Evolutionary conservation across 2,888 invertebrate species (phyloP).

Genomic region (Drosophila imparisetae): DNA sequence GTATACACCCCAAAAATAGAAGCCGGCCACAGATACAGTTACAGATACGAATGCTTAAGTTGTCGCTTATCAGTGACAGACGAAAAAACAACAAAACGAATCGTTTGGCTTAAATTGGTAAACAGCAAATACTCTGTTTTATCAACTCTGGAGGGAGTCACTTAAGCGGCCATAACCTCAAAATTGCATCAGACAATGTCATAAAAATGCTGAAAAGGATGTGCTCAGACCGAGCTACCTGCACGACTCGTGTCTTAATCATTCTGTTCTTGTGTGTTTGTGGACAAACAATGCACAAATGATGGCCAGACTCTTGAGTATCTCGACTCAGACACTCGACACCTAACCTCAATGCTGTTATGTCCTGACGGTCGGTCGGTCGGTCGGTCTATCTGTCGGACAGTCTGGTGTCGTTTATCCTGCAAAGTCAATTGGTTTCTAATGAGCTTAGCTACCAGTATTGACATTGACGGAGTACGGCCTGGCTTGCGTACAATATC

Average conservation of each 20-base stretch:
- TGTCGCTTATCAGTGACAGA: constrained; percentile 38
- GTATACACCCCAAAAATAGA: constrained; percentile 5
- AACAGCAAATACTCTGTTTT: constrained; percentile 14
- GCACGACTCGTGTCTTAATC: constrained; percentile 45
- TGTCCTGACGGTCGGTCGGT: neutral
- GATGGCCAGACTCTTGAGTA: constrained; percentile 54
- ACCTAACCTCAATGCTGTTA: neutral
- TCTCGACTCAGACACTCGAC: constrained; percentile 1
- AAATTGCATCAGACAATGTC: constrained; percentile 47
- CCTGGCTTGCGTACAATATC: neutral
- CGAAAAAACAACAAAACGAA: constrained; percentile 6
- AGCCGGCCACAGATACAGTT: constrained; percentile 15
- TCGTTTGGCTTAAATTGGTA: constrained; percentile 27
- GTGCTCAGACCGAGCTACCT: constrained; percentile 35
- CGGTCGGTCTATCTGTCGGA: constrained; percentile 13
- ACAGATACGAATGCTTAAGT: constrained; percentile 32
- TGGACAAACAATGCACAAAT: constrained; percentile 54
- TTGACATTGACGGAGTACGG: constrained; percentile 23
- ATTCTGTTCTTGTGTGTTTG: constrained; percentile 28
- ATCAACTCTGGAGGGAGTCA: constrained; percentile 15
- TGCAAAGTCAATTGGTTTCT: constrained; percentile 74
- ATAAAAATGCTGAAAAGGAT: constrained; percentile 39
- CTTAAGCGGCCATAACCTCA: constrained; percentile 18
- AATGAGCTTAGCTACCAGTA: constrained; percentile 70
- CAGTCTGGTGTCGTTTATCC: constrained; percentile 65